phyloP scores from a whole-genome alignment of 1,140 invertebrate species.

The Drosophila tropicalis region DNA sequence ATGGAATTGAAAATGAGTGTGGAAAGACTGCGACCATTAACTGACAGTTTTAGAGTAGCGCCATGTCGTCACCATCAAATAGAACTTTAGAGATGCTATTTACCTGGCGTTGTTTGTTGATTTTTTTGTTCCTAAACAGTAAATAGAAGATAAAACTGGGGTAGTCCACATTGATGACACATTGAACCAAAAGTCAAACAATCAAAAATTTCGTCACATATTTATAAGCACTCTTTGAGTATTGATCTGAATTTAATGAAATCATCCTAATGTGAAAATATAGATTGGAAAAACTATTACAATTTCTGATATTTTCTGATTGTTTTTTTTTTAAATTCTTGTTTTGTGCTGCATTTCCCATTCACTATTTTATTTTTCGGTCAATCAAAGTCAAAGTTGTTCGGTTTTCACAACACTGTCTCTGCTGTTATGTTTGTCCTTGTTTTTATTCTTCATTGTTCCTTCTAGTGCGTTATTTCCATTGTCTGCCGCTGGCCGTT shows the following conservation, averaged over 20 bases:
- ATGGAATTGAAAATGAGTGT: not conserved
- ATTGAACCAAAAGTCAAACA: too few relatives aligned
- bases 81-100: not conserved
- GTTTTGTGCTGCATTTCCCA: slow-evolving; percentile 1
- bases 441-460: not conserved
- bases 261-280: too few relatives aligned
- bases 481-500: slow-evolving; percentile 40
- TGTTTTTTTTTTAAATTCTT: not conserved
- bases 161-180: not conserved
- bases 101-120: not conserved
- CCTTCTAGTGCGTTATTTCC: slow-evolving; percentile 33
- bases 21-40: slow-evolving; percentile 25
- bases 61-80: not conserved
- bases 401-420: not conserved
- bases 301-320: too few relatives aligned
- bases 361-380: slow-evolving; percentile 16
- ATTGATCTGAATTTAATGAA: too few relatives aligned
- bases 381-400: slow-evolving; percentile 49
- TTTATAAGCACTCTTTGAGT: too few relatives aligned
- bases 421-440: not conserved
- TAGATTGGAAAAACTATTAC: too few relatives aligned
- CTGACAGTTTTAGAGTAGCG: slow-evolving; percentile 14
- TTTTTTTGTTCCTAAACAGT: not conserved
- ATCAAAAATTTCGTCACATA: too few relatives aligned
- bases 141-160: not conserved